A percentile compares a stretch with the other conserved stretches of the same genome.
phyloP scores from a whole-genome alignment of 2,113 vertebrate species.

The Paracyprichromis sp. region DNA sequence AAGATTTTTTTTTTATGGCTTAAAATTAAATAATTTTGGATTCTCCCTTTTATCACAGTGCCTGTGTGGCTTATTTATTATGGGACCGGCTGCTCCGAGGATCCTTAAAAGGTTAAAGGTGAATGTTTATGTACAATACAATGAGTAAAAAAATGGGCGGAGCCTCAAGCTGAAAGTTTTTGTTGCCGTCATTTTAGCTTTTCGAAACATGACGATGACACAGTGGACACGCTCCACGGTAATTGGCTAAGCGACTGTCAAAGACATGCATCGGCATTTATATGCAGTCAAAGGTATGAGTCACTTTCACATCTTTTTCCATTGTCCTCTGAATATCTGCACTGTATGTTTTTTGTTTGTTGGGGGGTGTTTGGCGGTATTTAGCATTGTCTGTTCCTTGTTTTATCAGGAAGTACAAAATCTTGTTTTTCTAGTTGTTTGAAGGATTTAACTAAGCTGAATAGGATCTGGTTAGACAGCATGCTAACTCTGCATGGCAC shows the following conservation, averaged over 20 bases:
- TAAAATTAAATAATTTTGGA: neutral
- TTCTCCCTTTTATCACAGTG: neutral
- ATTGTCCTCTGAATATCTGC: neutral
- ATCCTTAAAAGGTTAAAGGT: neutral
- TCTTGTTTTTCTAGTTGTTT: neutral
- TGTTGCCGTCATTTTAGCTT: neutral
- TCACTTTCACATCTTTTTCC: neutral
- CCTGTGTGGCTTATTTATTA: neutral
- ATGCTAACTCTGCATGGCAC: neutral
- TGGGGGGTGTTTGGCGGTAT: neutral
- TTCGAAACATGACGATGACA: neutral
- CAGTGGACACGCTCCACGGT: neutral
- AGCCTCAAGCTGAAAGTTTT: neutral
- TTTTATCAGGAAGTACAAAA: neutral
- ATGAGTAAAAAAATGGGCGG: neutral
- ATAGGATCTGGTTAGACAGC: no score
- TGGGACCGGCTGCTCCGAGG: neutral
- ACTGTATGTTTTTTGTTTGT: neutral
- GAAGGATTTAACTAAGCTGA: neutral
- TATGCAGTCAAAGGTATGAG: neutral
- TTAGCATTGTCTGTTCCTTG: neutral
- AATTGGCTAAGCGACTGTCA: neutral
- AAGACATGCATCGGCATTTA: neutral
- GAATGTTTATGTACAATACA: neutral
- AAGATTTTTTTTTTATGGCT: slow-evolving; percentile 26